Evolutionary conservation across 2,797 vertebrate genomes (phyloP).

Genomic region (Darevskia mixta): DNA sequence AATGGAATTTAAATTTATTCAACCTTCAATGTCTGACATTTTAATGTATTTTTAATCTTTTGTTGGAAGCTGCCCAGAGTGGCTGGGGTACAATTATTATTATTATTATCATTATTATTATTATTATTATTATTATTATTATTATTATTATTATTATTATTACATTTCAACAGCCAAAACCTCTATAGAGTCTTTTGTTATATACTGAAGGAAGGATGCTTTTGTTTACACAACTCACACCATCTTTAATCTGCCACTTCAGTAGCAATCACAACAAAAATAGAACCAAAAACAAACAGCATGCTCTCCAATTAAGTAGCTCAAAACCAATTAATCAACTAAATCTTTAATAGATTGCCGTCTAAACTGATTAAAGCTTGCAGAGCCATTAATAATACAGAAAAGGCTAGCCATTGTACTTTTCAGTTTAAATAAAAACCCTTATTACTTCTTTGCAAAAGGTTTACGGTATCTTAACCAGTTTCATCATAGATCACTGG

Average conservation of each 20-base stretch:
- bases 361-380: neutral
- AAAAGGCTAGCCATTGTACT: neutral
- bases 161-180: neutral
- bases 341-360: neutral
- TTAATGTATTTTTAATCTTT: too few relatives aligned
- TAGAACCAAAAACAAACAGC: neutral
- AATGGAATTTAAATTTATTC: neutral
- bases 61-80: too few relatives aligned
- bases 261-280: conserved; percentile 1
- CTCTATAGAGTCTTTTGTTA: neutral
- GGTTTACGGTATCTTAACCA: neutral
- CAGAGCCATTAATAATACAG: neutral
- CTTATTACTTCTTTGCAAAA: neutral
- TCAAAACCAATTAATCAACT: neutral
- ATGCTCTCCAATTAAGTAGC: neutral
- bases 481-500: neutral
- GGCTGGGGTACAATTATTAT: too few relatives aligned
- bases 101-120: too few relatives aligned
- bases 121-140: too few relatives aligned
- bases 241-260: neutral
- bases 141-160: too few relatives aligned
- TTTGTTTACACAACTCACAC: too few relatives aligned
- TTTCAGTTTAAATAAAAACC: neutral
- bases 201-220: neutral
- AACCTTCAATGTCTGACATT: too few relatives aligned